A percentile compares a stretch with the other conserved stretches of the same genome.
These are phyloP conservation scores for Campoplex nolae DNA, from an alignment of 2,888 invertebrate genomes.

Conservation along the genomic window DNA sequence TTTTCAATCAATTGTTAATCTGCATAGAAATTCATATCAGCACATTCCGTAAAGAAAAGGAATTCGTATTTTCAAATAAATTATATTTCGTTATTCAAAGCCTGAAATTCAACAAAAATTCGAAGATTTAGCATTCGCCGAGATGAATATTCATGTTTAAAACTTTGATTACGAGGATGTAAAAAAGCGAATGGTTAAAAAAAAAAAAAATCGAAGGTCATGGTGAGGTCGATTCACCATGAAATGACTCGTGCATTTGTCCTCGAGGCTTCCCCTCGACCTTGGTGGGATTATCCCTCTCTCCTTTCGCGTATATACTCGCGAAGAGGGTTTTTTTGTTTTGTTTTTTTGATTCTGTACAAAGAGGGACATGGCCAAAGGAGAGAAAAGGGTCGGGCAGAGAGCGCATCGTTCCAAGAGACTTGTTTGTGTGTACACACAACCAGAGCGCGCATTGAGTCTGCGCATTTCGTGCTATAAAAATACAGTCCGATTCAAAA, in stretches of 20 bases:
- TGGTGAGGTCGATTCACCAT: slow-evolving; percentile 11
- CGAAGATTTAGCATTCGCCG: background rate
- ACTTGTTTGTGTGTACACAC: slow-evolving; percentile 54
- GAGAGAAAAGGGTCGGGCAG: slow-evolving; percentile 59
- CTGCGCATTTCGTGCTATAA: slow-evolving; percentile 71
- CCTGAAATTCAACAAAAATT: background rate
- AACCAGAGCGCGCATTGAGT: slow-evolving; percentile 70
- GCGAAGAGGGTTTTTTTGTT: slow-evolving; percentile 34
- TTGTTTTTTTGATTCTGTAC: slow-evolving; percentile 21
- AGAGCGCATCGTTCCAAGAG: slow-evolving; percentile 50
- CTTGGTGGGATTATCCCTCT: slow-evolving; percentile 59
- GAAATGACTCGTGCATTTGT: slow-evolving; percentile 32
- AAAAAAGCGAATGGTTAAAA: background rate
- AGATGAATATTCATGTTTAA: background rate
- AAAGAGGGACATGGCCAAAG: slow-evolving; percentile 47
- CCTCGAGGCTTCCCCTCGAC: slow-evolving; percentile 58
- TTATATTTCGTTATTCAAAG: too few relatives aligned
- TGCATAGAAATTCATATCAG: background rate
- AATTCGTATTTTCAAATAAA: background rate
- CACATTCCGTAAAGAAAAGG: background rate
- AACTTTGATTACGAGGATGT: background rate
- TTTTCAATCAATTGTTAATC: too few relatives aligned
- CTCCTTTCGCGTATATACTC: slow-evolving; percentile 43
- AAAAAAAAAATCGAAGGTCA: slow-evolving; percentile 11
- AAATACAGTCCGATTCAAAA: slow-evolving; percentile 55